Percentiles rank a stretch among this genome's conserved stretches.
These are phyloP conservation scores for Rhodophaea formosa DNA, from an alignment of 2,888 invertebrate species.

Conservation along the genomic window DNA sequence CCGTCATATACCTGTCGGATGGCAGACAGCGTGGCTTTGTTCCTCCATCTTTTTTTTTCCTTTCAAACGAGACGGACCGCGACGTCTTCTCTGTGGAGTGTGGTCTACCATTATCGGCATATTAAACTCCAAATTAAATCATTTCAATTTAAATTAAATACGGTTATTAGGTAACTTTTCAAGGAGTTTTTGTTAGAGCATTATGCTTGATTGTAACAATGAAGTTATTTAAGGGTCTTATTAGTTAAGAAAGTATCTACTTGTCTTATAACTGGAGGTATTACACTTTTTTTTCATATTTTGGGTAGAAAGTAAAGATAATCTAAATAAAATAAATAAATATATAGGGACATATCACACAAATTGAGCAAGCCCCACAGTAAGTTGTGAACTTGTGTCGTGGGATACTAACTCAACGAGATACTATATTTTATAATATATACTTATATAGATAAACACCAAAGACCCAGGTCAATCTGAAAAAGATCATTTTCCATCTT, in stretches of 20 bases:
- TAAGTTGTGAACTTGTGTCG: no score
- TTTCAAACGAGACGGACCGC: constrained; percentile 43
- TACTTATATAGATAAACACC: no score
- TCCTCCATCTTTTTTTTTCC: constrained; percentile 52
- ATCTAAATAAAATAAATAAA: no score
- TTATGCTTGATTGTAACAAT: constrained; percentile 23
- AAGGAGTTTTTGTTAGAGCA: constrained; percentile 21
- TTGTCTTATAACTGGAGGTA: no score
- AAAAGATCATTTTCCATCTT: no score
- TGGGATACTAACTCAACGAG: no score
- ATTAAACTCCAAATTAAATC: constrained; percentile 37
- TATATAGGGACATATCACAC: no score
- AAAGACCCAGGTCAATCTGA: no score
- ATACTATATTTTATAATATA: no score
- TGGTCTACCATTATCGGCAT: constrained; percentile 33
- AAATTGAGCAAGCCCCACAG: no score
- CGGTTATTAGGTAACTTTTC: constrained; percentile 26
- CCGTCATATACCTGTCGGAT: constrained; percentile 79
- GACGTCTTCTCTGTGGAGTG: constrained; percentile 36
- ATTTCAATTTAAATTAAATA: constrained; percentile 34
- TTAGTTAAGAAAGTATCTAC: background rate
- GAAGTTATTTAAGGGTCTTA: constrained; percentile 17
- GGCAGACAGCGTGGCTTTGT: constrained; percentile 79
- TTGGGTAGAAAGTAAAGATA: no score
- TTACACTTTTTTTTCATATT: no score